phyloP scores from a whole-genome alignment of 2,888 invertebrate genomes.

The Drosophila borealis region DNA sequence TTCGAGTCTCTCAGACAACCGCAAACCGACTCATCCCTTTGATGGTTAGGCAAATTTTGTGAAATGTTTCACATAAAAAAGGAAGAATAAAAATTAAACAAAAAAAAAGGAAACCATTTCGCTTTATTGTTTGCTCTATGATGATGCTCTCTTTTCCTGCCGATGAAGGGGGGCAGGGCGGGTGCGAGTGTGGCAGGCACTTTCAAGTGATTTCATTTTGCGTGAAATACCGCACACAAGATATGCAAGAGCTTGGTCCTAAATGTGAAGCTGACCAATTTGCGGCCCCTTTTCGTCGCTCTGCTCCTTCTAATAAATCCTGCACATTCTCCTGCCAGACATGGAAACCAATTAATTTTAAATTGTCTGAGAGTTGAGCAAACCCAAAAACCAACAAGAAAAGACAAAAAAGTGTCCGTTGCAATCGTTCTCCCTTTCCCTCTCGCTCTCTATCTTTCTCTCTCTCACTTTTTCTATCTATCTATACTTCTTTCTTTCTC shows the following conservation, averaged over 20 bases:
- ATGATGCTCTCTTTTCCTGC: slow-evolving; percentile 40
- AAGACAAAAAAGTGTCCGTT: slow-evolving; percentile 29
- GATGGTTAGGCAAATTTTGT: slow-evolving; percentile 71
- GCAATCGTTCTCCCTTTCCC: slow-evolving; percentile 1
- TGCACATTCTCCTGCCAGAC: slow-evolving; percentile 56
- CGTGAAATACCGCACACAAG: slow-evolving; percentile 60
- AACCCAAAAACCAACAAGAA: slow-evolving; percentile 47
- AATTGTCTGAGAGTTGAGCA: slow-evolving; percentile 68
- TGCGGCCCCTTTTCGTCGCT: slow-evolving; percentile 46
- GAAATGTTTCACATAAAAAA: slow-evolving; percentile 33
- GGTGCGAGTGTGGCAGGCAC: slow-evolving; percentile 44
- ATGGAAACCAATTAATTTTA: slow-evolving; percentile 79
- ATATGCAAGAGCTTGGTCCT: slow-evolving; percentile 34
- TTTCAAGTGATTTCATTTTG: slow-evolving; percentile 78
- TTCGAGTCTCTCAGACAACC: slow-evolving; percentile 1
- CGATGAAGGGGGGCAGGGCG: neutral
- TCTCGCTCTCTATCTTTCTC: neutral
- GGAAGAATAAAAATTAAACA: slow-evolving; percentile 22
- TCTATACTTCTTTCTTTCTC: neutral
- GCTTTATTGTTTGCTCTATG: slow-evolving; percentile 69
- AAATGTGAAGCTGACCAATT: slow-evolving; percentile 63
- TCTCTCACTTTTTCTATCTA: neutral
- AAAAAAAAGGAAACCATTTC: slow-evolving; percentile 53
- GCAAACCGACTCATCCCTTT: slow-evolving; percentile 55
- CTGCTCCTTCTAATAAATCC: slow-evolving; percentile 28